Base-by-base conservation (phyloP, 2,888 invertebrate species). In the Caenorhabditis sp. region DNA sequence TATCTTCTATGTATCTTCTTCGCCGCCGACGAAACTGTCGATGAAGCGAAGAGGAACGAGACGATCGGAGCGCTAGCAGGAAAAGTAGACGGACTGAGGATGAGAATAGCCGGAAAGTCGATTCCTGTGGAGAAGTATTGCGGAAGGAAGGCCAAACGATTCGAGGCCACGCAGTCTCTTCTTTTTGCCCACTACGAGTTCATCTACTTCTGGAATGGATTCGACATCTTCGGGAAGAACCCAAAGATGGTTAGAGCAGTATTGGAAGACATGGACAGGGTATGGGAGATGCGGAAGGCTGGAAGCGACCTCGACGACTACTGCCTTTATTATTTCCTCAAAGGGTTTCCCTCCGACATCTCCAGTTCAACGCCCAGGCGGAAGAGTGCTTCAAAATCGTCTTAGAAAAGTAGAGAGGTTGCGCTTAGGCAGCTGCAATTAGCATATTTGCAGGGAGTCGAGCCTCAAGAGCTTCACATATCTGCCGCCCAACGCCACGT, bases 51-150 rank as follows among this genome's bases (percentile, higher is more conserved):
- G 45, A 46, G 80, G 39, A 75, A 78, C 41, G 82, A 83, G 52
- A 81, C 83, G 0, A 79, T 83, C 7, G 52, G 48, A 8, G 66
- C 61, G n/a, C 32, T 81, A 20, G 79, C 80, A 7, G 66, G 68
- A 83, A 92, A 93, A 84, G 94, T 95, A 5, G 94, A 95, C 2
- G 91, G 92, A 59, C 93, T 93, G 90, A 95, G 95, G 87, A 94
- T 95, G 89, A 92, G 94, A 68, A 94, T 97, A 63, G 96, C 96
- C 30, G 97, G 98, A 0, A 97, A 97, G 90, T 96, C 96, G 0
- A 90, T 98, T 80, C 97, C 98, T 1, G 94, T 96, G 93, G 97
- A 98, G 90, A 98, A 98, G 90, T 97, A 96, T 90, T 94, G 94
- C 48, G 92, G 94, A n/a, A 93, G 93, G 88, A 94, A 95, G 84